These are phyloP conservation scores for Gryllus longicercus DNA, from an alignment of 2,888 invertebrate species.

Conservation along the genomic window DNA sequence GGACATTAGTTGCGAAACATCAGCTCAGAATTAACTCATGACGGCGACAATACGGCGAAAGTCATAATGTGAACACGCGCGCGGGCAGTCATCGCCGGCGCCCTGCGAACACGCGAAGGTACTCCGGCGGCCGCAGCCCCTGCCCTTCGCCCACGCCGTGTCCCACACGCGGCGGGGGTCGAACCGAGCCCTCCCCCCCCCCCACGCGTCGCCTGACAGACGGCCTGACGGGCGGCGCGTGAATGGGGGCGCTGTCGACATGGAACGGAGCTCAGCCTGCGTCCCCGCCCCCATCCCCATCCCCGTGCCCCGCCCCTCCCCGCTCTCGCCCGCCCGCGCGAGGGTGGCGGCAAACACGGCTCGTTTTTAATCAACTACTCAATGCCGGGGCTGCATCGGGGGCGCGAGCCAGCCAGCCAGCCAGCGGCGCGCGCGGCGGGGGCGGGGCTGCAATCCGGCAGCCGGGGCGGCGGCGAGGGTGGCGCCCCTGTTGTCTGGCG, in stretches of 20 bases:
- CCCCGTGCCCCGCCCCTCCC: not conserved
- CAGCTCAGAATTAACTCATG: too few species aligned
- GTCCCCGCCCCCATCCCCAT: not conserved
- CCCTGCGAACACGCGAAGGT: too few species aligned
- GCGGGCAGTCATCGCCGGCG: too few species aligned
- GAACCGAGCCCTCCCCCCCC: not conserved
- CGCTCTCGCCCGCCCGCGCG: not conserved
- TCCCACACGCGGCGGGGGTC: too few species aligned
- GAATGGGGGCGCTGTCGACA: conserved; percentile 9
- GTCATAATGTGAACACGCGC: too few species aligned
- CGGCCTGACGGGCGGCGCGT: not conserved
- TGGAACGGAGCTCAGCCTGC: not conserved
- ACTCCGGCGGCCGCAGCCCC: too few species aligned
- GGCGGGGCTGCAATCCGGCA: not conserved
- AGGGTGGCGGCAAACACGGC: conserved; percentile 27
- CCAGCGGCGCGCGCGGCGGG: not conserved
- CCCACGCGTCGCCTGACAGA: not conserved
- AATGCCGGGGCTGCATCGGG: conserved; percentile 21
- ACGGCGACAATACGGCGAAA: too few species aligned
- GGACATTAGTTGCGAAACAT: too few species aligned
- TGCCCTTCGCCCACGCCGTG: too few species aligned
- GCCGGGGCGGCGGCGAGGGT: conserved; percentile 19
- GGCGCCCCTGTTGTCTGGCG: not conserved
- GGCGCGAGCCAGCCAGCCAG: not conserved
- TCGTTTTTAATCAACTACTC: conserved; percentile 32